Evolutionary conservation across 2,797 vertebrate species (phyloP).

Genomic region (Emydoidea blandingii): DNA sequence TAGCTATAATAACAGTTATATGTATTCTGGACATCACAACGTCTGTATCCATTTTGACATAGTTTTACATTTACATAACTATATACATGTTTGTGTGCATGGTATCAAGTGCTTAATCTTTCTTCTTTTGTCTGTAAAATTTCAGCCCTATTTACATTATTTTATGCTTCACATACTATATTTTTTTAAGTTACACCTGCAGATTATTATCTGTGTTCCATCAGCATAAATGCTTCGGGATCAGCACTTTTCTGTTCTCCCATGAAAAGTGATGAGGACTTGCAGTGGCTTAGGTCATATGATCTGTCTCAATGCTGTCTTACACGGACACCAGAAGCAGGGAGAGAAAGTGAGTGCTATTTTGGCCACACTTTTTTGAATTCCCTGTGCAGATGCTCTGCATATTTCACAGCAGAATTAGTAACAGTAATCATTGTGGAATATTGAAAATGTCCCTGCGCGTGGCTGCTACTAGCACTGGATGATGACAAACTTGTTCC

Average conservation of each 20-base stretch:
- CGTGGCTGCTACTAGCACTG: slow-evolving; percentile 40
- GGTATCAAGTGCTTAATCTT: slow-evolving; percentile 29
- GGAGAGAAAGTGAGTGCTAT: slow-evolving; percentile 77
- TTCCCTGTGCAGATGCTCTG: slow-evolving; percentile 80
- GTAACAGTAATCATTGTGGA: slow-evolving; percentile 71
- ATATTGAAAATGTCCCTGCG: slow-evolving; percentile 71
- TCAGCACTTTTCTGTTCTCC: slow-evolving; percentile 85
- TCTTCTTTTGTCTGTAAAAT: slow-evolving; percentile 64
- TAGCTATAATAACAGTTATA: slow-evolving; percentile 3
- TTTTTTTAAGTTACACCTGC: slow-evolving; percentile 84
- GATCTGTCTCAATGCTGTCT: slow-evolving; percentile 81
- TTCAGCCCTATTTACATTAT: slow-evolving; percentile 68
- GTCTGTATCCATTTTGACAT: not conserved
- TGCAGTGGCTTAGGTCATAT: slow-evolving; percentile 81
- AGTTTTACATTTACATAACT: not conserved
- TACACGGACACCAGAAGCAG: slow-evolving; percentile 76
- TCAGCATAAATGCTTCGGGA: slow-evolving; percentile 80
- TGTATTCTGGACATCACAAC: slow-evolving; percentile 22
- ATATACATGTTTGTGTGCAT: slow-evolving; percentile 55
- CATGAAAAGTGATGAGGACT: slow-evolving; percentile 87
- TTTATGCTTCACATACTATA: slow-evolving; percentile 81
- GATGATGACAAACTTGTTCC: slow-evolving; percentile 76
- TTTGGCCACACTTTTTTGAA: slow-evolving; percentile 79
- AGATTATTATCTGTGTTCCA: slow-evolving; percentile 88
- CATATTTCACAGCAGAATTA: slow-evolving; percentile 80